Evolutionary conservation across 2,113 vertebrate species (phyloP).

Genomic region (Oreotragus oreotragus): DNA sequence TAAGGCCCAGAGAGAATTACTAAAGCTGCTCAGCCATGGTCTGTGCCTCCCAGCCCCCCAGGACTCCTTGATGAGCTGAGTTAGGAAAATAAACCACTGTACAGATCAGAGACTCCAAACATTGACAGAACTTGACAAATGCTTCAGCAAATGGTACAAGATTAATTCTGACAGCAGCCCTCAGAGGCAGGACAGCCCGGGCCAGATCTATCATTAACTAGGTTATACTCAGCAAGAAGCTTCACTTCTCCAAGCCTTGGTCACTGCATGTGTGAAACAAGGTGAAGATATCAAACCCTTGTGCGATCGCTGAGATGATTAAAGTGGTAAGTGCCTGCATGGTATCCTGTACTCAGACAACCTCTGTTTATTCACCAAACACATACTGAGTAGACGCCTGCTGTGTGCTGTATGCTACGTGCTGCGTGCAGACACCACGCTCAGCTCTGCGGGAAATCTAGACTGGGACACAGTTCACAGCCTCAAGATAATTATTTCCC

Average conservation of each 20-base stretch:
- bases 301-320: neutral
- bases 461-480: neutral
- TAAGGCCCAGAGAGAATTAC: neutral
- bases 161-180: neutral
- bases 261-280: neutral
- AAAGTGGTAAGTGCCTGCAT: accelerated
- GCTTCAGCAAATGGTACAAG: neutral
- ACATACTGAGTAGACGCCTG: no score
- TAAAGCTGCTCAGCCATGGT: accelerated
- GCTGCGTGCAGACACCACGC: accelerated
- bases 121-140: neutral
- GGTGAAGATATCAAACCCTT: neutral
- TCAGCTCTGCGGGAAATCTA: neutral
- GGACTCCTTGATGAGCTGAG: neutral
- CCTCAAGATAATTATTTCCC: neutral
- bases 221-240: neutral
- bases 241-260: neutral
- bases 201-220: neutral
- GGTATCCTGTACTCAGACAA: no score
- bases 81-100: neutral
- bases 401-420: no score
- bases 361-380: neutral
- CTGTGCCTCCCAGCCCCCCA: neutral
- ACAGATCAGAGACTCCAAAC: neutral
- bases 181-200: accelerated